Conservation (phyloP, 2,797 vertebrate species). For the Setipinna tenuifilis region DNA sequence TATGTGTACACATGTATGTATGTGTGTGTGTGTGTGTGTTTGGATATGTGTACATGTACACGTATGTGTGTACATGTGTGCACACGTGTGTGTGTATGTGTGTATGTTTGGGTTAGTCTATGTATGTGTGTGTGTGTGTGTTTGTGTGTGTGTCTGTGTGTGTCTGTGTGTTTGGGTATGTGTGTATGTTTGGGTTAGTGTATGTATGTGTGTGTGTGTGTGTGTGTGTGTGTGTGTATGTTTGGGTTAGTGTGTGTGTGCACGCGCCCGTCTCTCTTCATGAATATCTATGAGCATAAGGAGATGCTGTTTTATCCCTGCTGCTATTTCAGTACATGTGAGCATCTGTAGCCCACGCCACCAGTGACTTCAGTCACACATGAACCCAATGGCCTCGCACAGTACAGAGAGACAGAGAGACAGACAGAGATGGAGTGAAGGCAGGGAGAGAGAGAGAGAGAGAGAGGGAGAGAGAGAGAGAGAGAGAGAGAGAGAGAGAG, state of each 20-base stretch:
- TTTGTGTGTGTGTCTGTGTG: not conserved
- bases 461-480: not conserved
- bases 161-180: not conserved
- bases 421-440: not conserved
- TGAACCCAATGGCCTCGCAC: not conserved
- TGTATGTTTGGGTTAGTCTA: no score
- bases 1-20: no score
- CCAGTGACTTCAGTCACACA: not conserved
- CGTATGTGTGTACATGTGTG: not conserved
- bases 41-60: not conserved
- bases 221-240: constrained; percentile 9
- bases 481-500: not conserved
- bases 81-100: not conserved
- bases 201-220: not conserved
- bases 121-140: no score
- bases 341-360: not conserved
- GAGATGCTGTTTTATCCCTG: not conserved
- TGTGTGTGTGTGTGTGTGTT: no score
- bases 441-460: not conserved
- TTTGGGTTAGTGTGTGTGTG: constrained; percentile 11
- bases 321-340: not conserved
- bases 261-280: not conserved
- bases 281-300: constrained; percentile 1
- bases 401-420: not conserved
- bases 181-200: not conserved